phyloP scores from a whole-genome alignment of 2,797 vertebrate genomes.

The Sparus aurata region DNA sequence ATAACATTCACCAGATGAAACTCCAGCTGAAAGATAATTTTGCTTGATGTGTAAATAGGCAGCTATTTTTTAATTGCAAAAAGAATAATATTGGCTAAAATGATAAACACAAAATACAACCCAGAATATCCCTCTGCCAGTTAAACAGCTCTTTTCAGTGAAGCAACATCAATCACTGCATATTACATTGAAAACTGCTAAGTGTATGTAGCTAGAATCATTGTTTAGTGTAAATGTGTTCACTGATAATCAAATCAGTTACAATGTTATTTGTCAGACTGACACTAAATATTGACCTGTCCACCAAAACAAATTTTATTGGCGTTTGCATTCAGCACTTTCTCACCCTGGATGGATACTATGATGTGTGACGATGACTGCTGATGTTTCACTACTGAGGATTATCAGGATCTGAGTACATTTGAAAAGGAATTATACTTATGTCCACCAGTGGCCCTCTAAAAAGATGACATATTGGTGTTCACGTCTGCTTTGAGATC shows the following conservation, averaged over 20 bases:
- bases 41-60: too few relatives aligned
- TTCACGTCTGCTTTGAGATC: conserved; percentile 47
- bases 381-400: background rate
- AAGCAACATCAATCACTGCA: background rate
- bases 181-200: background rate
- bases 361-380: background rate
- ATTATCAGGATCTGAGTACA: conserved; percentile 26
- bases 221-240: background rate
- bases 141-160: background rate
- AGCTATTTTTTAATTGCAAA: background rate
- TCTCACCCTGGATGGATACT: background rate
- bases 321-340: background rate
- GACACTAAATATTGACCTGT: background rate
- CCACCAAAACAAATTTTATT: background rate
- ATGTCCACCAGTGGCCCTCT: conserved; percentile 5
- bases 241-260: background rate
- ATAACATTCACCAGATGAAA: too few relatives aligned
- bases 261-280: background rate
- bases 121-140: background rate
- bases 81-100: background rate
- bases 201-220: background rate
- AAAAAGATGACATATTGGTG: conserved; percentile 20
- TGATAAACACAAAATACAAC: background rate
- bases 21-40: too few relatives aligned
- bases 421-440: conserved; percentile 33